Conservation (phyloP, 2,797 vertebrate species). For the Rhinogobio ventralis region DNA sequence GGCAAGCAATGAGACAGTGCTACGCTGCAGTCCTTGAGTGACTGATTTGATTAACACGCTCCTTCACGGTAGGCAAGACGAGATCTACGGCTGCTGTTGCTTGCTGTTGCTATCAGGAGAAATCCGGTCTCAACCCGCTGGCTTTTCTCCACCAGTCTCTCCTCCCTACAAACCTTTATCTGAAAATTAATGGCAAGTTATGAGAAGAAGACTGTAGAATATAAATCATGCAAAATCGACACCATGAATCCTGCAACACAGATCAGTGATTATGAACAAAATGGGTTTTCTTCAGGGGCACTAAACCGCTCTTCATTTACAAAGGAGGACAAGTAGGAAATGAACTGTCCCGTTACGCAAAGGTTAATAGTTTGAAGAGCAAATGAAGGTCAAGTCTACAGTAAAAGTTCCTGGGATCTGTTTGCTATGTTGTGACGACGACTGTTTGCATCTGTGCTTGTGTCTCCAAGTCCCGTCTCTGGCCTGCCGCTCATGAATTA, state of each 20-base stretch:
- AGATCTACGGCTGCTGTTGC: slow-evolving; percentile 42
- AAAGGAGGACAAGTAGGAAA: slow-evolving; percentile 3
- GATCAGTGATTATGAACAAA: slow-evolving; percentile 52
- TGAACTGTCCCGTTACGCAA: not conserved
- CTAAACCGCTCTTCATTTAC: not conserved
- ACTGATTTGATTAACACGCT: slow-evolving; percentile 62
- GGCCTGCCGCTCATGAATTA: slow-evolving; percentile 59
- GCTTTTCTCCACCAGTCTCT: slow-evolving; percentile 14
- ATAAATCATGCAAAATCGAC: slow-evolving; percentile 59
- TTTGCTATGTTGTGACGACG: slow-evolving; percentile 1
- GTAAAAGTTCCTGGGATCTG: not conserved
- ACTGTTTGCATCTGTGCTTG: not conserved
- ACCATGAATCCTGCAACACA: slow-evolving; percentile 46
- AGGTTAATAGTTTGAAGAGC: slow-evolving; percentile 1
- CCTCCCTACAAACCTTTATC: slow-evolving; percentile 26
- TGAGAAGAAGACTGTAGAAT: slow-evolving; percentile 47
- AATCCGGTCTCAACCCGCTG: slow-evolving; percentile 33
- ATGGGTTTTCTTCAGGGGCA: slow-evolving; percentile 23
- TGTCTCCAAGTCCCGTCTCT: slow-evolving; percentile 26
- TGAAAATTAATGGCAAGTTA: slow-evolving; percentile 57
- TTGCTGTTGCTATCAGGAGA: slow-evolving; percentile 50
- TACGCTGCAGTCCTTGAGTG: slow-evolving; percentile 49
- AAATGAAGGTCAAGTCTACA: not conserved
- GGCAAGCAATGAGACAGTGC: slow-evolving; percentile 28
- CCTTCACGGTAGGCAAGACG: slow-evolving; percentile 45